phyloP scores from a whole-genome alignment of 2,113 vertebrate species.

The Isichthys henryi region DNA sequence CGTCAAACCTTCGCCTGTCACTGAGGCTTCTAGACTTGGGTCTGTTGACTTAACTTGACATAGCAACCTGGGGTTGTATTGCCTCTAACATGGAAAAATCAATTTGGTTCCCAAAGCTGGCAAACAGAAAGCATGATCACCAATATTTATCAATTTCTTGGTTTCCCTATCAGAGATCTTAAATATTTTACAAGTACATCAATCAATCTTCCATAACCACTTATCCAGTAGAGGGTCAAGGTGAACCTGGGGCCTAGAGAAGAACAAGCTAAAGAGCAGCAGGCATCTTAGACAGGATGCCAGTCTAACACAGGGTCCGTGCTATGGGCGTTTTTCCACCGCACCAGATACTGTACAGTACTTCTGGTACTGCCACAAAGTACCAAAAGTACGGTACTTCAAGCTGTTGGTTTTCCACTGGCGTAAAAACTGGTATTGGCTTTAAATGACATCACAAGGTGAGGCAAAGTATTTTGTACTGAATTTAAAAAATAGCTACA shows the following conservation, averaged over 20 bases:
- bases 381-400: background rate
- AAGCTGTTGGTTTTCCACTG: background rate
- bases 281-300: background rate
- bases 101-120: constrained; percentile 1
- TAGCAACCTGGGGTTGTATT: background rate
- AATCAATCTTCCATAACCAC: background rate
- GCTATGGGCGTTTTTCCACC: background rate
- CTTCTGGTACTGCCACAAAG: background rate
- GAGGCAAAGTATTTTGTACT: no score
- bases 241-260: background rate
- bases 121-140: background rate
- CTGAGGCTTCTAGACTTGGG: background rate
- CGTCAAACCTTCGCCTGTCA: background rate
- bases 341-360: background rate
- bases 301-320: background rate
- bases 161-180: background rate
- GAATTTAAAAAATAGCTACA: background rate
- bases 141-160: background rate
- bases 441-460: no score
- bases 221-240: background rate
- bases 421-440: background rate
- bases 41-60: background rate
- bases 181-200: constrained; percentile 8
- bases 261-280: background rate
- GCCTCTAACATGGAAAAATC: constrained; percentile 5